Evolutionary conservation across 1,140 invertebrate species (phyloP).

Genomic region (Maniola jurtina): DNA sequence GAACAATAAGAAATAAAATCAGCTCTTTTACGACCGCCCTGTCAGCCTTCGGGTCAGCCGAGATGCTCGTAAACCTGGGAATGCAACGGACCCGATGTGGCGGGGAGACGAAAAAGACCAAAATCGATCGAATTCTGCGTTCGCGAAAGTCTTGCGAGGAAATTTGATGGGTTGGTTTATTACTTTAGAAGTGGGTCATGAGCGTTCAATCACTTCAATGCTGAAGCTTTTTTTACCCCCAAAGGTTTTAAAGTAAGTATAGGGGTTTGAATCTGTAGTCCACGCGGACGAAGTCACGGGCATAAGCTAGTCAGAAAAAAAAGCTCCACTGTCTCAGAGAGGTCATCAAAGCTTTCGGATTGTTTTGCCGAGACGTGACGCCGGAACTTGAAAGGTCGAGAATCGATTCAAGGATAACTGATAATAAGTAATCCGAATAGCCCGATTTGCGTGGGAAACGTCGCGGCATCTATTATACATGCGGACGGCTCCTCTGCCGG

Average conservation of each 20-base stretch:
- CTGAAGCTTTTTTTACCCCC: no score
- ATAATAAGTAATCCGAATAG: conserved; percentile 5
- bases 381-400: neutral
- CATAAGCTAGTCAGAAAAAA: no score
- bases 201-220: conserved; percentile 21
- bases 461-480: conserved; percentile 36
- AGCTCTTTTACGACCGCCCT: conserved; percentile 70
- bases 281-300: no score
- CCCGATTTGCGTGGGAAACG: conserved; percentile 40
- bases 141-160: conserved; percentile 48
- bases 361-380: conserved; percentile 37
- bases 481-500: conserved; percentile 25
- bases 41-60: conserved; percentile 69
- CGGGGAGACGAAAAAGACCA: conserved; percentile 45
- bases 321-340: no score
- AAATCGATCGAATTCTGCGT: conserved; percentile 39
- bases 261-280: no score
- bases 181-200: conserved; percentile 62
- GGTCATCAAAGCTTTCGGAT: no score
- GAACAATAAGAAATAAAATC: conserved; percentile 78
- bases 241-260: no score
- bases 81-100: conserved; percentile 63
- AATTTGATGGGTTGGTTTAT: conserved; percentile 64
- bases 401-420: neutral
- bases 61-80: conserved; percentile 68